Evolutionary conservation across 2,113 vertebrate genomes (phyloP).

Genomic region (Leiothrix lutea): DNA sequence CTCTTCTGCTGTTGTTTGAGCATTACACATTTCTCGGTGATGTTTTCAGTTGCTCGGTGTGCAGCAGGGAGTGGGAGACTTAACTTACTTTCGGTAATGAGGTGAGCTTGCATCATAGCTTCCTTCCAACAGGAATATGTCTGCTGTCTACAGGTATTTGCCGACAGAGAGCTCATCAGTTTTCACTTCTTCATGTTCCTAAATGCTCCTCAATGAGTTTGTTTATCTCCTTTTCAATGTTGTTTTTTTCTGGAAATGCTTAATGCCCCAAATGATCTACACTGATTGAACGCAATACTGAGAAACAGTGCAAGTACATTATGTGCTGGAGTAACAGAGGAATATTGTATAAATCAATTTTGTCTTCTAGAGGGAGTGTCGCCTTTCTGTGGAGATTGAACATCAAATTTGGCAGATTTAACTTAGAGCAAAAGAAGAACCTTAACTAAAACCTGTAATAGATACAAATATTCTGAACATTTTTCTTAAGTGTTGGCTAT

Average conservation of each 20-base stretch:
- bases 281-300: neutral
- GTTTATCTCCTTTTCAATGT: neutral
- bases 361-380: neutral
- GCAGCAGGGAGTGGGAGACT: neutral
- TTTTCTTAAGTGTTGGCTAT: conserved; percentile 24
- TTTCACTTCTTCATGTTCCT: neutral
- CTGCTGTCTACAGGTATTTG: neutral
- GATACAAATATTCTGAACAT: neutral
- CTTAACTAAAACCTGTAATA: neutral
- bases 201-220: neutral
- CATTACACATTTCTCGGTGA: neutral
- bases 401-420: neutral
- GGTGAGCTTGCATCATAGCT: neutral
- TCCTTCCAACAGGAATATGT: neutral
- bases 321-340: neutral
- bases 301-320: neutral
- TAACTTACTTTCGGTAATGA: neutral
- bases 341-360: neutral
- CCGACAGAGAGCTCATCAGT: neutral
- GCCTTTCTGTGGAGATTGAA: neutral
- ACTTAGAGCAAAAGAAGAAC: conserved; percentile 1
- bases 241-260: neutral
- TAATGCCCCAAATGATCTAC: neutral
- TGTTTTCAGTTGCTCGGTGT: neutral
- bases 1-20: neutral